These are phyloP conservation scores for Drosophila lutescens DNA, from an alignment of 2,888 invertebrate species.

Conservation along the genomic window DNA sequence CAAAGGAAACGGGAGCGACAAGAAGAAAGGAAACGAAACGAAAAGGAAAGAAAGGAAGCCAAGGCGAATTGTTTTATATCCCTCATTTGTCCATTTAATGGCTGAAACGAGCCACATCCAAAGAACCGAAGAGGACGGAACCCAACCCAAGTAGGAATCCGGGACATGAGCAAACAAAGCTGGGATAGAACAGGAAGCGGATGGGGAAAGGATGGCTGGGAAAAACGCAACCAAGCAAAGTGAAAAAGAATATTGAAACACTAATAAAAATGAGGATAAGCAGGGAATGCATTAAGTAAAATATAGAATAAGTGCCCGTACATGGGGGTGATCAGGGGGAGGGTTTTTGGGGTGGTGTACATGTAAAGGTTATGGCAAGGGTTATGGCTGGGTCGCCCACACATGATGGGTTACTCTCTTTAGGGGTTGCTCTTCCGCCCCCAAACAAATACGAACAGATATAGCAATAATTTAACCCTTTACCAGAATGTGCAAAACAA, in stretches of 20 bases:
- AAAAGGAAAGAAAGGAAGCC: slow-evolving; percentile 76
- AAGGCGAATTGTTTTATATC: slow-evolving; percentile 83
- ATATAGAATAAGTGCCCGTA: slow-evolving; percentile 75
- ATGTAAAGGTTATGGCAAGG: slow-evolving; percentile 31
- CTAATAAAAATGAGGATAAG: slow-evolving; percentile 81
- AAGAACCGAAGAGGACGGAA: slow-evolving; percentile 23
- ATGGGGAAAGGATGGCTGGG: slow-evolving; percentile 58
- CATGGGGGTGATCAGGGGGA: slow-evolving; percentile 26
- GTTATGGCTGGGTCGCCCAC: slow-evolving; percentile 31
- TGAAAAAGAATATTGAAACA: slow-evolving; percentile 81
- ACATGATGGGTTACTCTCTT: slow-evolving; percentile 29
- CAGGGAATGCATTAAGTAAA: slow-evolving; percentile 81
- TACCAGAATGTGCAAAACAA: slow-evolving; percentile 17
- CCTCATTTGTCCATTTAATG: slow-evolving; percentile 83
- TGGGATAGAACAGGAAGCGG: slow-evolving; percentile 33
- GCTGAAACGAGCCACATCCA: slow-evolving; percentile 76
- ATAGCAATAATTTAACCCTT: slow-evolving; percentile 79
- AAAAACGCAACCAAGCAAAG: slow-evolving; percentile 77
- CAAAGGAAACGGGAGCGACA: slow-evolving; percentile 46
- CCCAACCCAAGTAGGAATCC: slow-evolving; percentile 38
- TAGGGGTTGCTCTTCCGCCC: slow-evolving; percentile 54
- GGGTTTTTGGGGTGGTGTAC: slow-evolving; percentile 3
- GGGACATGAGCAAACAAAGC: slow-evolving; percentile 51
- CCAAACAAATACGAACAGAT: slow-evolving; percentile 40
- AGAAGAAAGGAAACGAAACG: slow-evolving; percentile 51